Conservation (phyloP, 2,113 vertebrate species). For the Macrotis lagotis region DNA sequence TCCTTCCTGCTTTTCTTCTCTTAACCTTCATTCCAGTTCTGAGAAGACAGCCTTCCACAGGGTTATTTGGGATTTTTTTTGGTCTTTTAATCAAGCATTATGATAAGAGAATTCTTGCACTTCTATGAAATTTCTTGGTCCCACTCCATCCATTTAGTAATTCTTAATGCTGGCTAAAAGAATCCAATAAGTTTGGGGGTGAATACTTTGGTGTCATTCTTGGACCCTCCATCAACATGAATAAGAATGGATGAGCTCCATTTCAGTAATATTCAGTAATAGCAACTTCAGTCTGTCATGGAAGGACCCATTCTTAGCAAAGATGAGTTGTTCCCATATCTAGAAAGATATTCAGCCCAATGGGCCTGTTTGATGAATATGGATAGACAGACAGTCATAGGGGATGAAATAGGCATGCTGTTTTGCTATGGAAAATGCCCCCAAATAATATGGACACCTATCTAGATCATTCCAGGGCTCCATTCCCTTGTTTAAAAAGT, state of each 20-base stretch:
- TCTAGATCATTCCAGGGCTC: background rate
- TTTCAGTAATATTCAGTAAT: background rate
- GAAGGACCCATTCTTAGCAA: background rate
- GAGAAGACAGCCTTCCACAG: background rate
- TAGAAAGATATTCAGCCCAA: background rate
- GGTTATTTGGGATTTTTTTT: background rate
- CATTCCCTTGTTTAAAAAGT: conserved; percentile 36
- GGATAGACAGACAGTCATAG: background rate
- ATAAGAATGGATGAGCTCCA: background rate
- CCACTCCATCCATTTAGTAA: background rate
- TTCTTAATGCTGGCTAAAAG: conserved; percentile 6
- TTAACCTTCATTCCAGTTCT: background rate
- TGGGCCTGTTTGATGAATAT: background rate
- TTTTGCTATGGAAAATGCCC: conserved; percentile 21
- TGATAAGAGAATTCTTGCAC: conserved; percentile 1
- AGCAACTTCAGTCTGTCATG: background rate
- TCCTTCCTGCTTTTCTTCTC: background rate
- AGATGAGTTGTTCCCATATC: background rate
- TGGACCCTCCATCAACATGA: background rate
- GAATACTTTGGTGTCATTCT: background rate
- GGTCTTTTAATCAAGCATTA: conserved; percentile 9
- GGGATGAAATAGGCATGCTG: background rate
- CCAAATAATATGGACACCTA: background rate
- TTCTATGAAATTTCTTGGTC: background rate
- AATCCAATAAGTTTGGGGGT: background rate